A percentile compares a stretch with the other conserved stretches of the same genome.
Conservation (phyloP, 2,113 vertebrate species). For the Corythornis cristatus region DNA sequence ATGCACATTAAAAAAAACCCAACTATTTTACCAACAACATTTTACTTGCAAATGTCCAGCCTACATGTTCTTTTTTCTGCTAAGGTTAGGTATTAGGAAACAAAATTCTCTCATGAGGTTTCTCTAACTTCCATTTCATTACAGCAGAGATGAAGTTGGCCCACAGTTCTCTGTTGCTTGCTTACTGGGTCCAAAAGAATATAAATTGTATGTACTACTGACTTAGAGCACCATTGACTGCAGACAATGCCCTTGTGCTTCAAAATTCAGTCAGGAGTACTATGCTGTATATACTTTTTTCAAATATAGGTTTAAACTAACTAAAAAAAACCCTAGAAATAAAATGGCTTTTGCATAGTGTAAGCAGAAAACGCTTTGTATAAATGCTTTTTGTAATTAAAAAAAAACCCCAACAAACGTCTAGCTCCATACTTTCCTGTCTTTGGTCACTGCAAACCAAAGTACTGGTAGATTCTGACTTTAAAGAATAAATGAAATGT, state of each 20-base stretch:
- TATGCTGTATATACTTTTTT: neutral
- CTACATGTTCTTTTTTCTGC: neutral
- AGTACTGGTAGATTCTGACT: neutral
- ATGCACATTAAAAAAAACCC: neutral
- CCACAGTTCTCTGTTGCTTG: neutral
- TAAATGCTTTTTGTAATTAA: neutral
- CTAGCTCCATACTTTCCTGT: neutral
- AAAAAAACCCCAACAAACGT: too few species aligned
- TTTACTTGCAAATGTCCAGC: neutral
- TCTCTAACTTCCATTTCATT: neutral
- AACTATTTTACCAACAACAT: too few species aligned
- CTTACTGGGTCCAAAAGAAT: neutral
- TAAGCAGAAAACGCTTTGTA: neutral
- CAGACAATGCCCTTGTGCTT: neutral
- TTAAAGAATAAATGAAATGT: slow-evolving; percentile 6
- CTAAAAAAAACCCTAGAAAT: neutral
- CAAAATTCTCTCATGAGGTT: neutral
- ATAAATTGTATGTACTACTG: neutral
- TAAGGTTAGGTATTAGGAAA: neutral
- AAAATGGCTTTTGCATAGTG: neutral
- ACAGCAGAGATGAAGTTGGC: neutral
- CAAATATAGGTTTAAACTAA: neutral
- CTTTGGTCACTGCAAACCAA: neutral
- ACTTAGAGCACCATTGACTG: neutral
- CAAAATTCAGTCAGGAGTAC: neutral